Percentiles rank a stretch among this genome's conserved stretches.
Evolutionary conservation across 2,888 invertebrate genomes (phyloP).

Genomic region (Euzetes globulus): DNA sequence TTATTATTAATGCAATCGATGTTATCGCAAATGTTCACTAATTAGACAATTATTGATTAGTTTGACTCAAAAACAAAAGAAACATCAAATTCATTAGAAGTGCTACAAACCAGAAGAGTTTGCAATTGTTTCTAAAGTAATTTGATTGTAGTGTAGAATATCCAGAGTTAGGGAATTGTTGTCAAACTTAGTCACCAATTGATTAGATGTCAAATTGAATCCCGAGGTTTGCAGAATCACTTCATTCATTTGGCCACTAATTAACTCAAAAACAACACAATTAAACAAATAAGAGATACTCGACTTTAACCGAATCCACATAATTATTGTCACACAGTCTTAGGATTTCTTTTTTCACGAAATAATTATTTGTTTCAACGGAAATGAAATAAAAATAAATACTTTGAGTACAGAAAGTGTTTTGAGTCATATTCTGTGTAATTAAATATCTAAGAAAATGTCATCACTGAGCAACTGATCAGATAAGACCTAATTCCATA

Average conservation of each 20-base stretch:
- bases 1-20: slow-evolving; percentile 17
- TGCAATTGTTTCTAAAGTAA: not conserved
- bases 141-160: not conserved
- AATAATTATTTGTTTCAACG: not conserved
- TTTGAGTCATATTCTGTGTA: not conserved
- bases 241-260: not conserved
- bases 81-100: not conserved
- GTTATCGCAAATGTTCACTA: slow-evolving; percentile 8
- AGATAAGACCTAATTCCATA: not conserved
- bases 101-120: slow-evolving; percentile 2
- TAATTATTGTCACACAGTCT: not conserved
- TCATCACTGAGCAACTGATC: slow-evolving; percentile 10
- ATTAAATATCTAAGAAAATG: not conserved
- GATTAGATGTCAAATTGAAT: not conserved
- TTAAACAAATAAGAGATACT: not conserved
- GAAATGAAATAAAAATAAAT: not conserved
- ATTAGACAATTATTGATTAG: not conserved
- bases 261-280: slow-evolving; percentile 18
- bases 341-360: not conserved
- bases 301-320: not conserved
- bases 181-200: not conserved
- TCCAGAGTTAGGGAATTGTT: not conserved
- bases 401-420: not conserved
- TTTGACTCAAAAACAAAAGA: not conserved
- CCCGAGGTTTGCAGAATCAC: not conserved